A percentile compares a stretch with the other conserved stretches of the same genome.
These are phyloP conservation scores for Philaenus spumarius DNA, from an alignment of 1,140 invertebrate species.

Conservation along the genomic window DNA sequence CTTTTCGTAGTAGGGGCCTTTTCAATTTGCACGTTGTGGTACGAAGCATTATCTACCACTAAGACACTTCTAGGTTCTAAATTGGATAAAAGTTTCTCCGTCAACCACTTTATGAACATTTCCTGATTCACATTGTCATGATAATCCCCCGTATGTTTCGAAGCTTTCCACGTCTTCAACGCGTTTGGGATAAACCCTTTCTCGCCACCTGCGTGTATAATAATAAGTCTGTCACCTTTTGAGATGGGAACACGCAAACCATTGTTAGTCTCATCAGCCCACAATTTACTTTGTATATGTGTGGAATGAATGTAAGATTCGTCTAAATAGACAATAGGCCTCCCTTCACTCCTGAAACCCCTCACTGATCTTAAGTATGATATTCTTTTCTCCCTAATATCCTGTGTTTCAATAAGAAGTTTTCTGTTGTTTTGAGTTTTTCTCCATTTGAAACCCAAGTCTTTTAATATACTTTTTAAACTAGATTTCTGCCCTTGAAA, in stretches of 20 bases:
- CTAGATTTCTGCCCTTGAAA: conserved; percentile 8
- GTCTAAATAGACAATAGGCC: conserved; percentile 15
- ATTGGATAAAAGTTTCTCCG: conserved; percentile 33
- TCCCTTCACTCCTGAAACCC: conserved; percentile 3
- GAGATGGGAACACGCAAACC: neutral
- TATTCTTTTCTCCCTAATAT: conserved; percentile 10
- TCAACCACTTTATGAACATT: conserved; percentile 19
- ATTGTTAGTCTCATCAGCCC: conserved; percentile 6
- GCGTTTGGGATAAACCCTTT: conserved; percentile 4
- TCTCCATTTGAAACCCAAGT: conserved; percentile 13
- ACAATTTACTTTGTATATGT: conserved; percentile 1
- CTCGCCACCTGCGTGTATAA: conserved; percentile 12
- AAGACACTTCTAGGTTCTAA: too few relatives aligned
- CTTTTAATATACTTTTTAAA: too few relatives aligned
- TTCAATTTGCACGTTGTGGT: conserved; percentile 32
- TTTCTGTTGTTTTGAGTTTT: conserved; percentile 12
- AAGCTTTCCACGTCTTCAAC: neutral
- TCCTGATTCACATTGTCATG: conserved; percentile 23
- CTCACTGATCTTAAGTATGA: conserved; percentile 15
- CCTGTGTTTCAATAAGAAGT: conserved; percentile 10
- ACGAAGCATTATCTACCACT: conserved; percentile 39
- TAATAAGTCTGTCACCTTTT: conserved; percentile 6
- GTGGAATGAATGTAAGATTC: conserved; percentile 2
- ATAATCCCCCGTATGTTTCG: conserved; percentile 19
- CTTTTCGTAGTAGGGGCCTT: conserved; percentile 24